These are phyloP conservation scores for Takifugu ocellatus DNA, from an alignment of 2,797 vertebrate species.

Conservation along the genomic window DNA sequence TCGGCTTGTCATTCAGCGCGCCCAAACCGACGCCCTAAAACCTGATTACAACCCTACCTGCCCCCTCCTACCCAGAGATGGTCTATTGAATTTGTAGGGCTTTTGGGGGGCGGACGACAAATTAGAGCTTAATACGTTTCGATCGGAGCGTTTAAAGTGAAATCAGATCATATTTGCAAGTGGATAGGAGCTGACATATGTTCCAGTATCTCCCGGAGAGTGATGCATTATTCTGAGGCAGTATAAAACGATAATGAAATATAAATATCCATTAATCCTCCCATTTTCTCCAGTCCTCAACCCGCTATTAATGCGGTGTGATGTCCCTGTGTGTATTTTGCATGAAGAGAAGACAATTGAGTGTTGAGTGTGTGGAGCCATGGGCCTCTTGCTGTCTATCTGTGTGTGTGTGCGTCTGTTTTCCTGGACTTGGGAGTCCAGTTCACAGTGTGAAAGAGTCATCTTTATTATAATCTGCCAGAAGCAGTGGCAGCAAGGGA, in stretches of 20 bases:
- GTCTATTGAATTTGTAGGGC: constrained; percentile 74
- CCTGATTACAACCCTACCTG: constrained; percentile 72
- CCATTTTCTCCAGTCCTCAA: constrained; percentile 86
- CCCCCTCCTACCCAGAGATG: constrained; percentile 71
- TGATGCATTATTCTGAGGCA: constrained; percentile 93
- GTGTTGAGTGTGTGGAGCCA: constrained; percentile 10
- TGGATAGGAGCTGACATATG: constrained; percentile 95
- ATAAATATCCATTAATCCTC: constrained; percentile 99
- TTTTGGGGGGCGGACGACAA: constrained; percentile 85
- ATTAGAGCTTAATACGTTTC: constrained; percentile 93
- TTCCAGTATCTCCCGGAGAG: constrained; percentile 87
- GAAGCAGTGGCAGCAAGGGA: constrained; percentile 78
- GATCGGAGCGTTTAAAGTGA: constrained; percentile 92
- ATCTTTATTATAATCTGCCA: constrained; percentile 91
- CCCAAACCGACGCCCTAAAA: constrained; percentile 69
- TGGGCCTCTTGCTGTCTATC: not conserved
- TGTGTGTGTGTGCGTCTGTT: constrained; percentile 19
- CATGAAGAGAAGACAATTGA: constrained; percentile 39
- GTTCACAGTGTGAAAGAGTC: constrained; percentile 74
- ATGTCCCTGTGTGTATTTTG: constrained; percentile 50
- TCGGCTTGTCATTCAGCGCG: constrained; percentile 38
- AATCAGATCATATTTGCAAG: constrained; percentile 93
- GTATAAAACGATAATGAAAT: constrained; percentile 96
- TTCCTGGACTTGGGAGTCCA: constrained; percentile 51
- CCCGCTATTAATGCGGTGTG: constrained; percentile 81